Base-by-base conservation (phyloP, 64 coral and sea anemone species). In the Pocillopora damicornis region DNA sequence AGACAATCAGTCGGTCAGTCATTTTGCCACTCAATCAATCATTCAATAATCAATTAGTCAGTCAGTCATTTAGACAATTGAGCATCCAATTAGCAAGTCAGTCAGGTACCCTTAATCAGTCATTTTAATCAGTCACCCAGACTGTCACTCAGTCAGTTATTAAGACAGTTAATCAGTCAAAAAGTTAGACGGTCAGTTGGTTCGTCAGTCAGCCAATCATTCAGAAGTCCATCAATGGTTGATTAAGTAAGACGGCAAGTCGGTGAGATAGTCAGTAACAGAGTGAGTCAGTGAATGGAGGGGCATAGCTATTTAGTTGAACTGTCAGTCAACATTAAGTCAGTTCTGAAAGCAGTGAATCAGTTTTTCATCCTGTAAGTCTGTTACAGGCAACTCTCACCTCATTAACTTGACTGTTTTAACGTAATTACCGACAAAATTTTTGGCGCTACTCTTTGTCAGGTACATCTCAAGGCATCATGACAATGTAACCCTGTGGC, bases 401-500 rank as follows among this genome's bases (percentile, higher is more conserved):
- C 63, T 57, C 23, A 37, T 68, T 26, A 66, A 16, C 15, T 45
- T 72, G 67, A 57, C 37, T 51, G 83, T 68, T 86, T 22, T 4
- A 7, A 22, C 22, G 64, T 5, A 1, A n/a, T 69, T 69, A 10
- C 20, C 67, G 30, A 23, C 67, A n/a, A n/a, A 71, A 4, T 73
- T 6, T 71, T 72, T 23, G 13, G 37, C 7, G 15, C 17, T 80
- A 17, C 25, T 83, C 20, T 26, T 38, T 9, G 6, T n/a, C 35
- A 97, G 94, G 65, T 90, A 88, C 69, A 63, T 81, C 20, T 60
- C 63, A 9, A 88, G 89, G n/a, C 88, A 97, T 34, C 94, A 97
- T 79, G 91, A 97, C 72, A 78, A 30, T 34, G 75, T 97, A 61
- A 90, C 57, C 64, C 57, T 99, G 83, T 99, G 97, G 93, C 89